Evolutionary conservation across 2,113 vertebrate genomes (phyloP).

Genomic region (Sprattus sprattus): DNA sequence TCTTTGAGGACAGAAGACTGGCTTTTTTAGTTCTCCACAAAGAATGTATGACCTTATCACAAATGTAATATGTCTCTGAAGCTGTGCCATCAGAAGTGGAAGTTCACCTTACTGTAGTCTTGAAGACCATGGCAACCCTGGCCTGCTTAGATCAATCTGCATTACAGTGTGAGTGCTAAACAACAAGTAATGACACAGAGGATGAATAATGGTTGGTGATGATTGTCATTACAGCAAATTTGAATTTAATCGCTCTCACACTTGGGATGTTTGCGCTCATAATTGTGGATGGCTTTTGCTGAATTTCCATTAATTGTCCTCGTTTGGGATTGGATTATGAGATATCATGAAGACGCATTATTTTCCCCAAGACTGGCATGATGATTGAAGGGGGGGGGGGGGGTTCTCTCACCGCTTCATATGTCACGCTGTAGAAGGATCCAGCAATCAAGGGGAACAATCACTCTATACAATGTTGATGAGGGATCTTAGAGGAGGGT

Average conservation of each 20-base stretch:
- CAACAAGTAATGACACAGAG: not conserved
- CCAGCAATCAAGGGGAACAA: constrained; percentile 3
- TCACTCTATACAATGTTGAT: not conserved
- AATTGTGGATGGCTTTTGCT: not conserved
- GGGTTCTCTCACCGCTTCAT: not conserved
- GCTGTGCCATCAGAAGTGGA: not conserved
- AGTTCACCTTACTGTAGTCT: not conserved
- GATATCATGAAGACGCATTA: not conserved
- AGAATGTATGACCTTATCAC: not conserved
- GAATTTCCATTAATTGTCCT: not conserved
- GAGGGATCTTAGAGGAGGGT: not conserved
- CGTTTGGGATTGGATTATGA: constrained; percentile 6
- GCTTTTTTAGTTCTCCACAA: not conserved
- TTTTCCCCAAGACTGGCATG: constrained; percentile 2
- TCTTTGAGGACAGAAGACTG: not conserved
- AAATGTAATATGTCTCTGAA: not conserved
- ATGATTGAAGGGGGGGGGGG: not conserved
- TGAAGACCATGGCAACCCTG: not conserved
- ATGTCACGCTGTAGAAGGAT: not conserved
- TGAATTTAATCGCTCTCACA: not conserved
- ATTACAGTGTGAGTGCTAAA: not conserved
- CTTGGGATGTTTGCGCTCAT: constrained; percentile 9
- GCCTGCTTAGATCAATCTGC: not conserved
- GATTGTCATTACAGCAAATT: constrained; percentile 18
- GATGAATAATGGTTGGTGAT: not conserved